Evolutionary conservation across 2,797 vertebrate genomes (phyloP).

Genomic region (Galaxias olidus): DNA sequence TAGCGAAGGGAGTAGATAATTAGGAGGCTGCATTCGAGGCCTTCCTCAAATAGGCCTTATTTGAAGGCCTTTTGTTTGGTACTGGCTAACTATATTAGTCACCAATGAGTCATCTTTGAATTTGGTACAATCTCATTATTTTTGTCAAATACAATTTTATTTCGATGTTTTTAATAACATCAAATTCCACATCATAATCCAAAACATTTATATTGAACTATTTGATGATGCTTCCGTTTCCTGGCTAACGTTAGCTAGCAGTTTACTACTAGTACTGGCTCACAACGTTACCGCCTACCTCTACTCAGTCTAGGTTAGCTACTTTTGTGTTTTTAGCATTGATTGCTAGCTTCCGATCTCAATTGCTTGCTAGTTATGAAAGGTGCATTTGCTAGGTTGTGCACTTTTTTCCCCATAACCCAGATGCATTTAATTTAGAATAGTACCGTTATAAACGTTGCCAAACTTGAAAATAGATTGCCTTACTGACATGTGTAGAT

Average conservation of each 20-base stretch:
- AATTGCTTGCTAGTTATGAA: neutral
- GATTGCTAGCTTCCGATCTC: conserved; percentile 44
- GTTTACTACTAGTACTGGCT: too few relatives aligned
- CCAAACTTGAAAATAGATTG: too few relatives aligned
- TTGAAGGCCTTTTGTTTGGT: conserved; percentile 66
- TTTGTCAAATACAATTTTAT: neutral
- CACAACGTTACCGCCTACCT: conserved; percentile 65
- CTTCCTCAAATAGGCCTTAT: conserved; percentile 55
- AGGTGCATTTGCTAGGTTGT: too few relatives aligned
- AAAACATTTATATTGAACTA: conserved; percentile 28
- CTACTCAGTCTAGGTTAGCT: conserved; percentile 24
- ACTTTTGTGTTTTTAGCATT: conserved; percentile 80
- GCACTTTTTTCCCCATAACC: too few relatives aligned
- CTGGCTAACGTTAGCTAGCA: conserved; percentile 60
- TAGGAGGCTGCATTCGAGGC: conserved; percentile 49
- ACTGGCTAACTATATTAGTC: conserved; percentile 39
- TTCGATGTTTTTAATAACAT: neutral
- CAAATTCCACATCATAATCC: neutral
- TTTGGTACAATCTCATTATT: neutral
- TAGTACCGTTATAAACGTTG: too few relatives aligned
- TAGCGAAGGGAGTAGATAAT: too few relatives aligned
- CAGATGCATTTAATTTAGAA: neutral
- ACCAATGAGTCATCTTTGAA: conserved; percentile 25
- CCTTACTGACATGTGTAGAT: too few relatives aligned
- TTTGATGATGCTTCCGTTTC: conserved; percentile 76